phyloP scores from a whole-genome alignment of 2,113 vertebrate species.

The Ahaetulla prasina region DNA sequence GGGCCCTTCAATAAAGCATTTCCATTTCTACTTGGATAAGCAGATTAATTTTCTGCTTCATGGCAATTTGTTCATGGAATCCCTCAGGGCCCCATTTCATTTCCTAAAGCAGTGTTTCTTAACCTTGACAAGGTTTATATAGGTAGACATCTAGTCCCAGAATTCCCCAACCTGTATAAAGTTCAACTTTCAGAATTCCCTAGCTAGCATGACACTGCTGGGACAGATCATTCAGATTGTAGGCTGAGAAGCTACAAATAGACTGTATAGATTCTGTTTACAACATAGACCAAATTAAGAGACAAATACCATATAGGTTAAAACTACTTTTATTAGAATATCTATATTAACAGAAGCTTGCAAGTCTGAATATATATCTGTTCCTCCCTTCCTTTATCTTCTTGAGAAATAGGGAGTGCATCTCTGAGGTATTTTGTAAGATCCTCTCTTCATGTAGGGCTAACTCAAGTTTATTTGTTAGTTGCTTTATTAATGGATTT shows the following conservation, averaged over 20 bases:
- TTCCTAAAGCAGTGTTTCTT: background rate
- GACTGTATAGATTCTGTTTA: background rate
- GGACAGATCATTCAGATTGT: background rate
- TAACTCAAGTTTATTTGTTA: background rate
- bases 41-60: background rate
- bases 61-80: background rate
- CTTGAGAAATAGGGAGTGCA: background rate
- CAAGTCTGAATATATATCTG: background rate
- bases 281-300: background rate
- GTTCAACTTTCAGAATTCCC: background rate
- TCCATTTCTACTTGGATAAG: background rate
- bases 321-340: background rate
- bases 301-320: background rate
- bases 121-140: background rate
- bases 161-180: background rate
- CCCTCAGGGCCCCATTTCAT: background rate
- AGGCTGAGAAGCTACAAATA: background rate
- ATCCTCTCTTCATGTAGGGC: background rate
- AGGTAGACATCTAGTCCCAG: background rate
- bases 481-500: background rate
- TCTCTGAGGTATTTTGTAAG: background rate
- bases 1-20: background rate
- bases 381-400: background rate
- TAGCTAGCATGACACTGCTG: background rate
- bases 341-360: background rate